A percentile compares a stretch with the other conserved stretches of the same genome.
Evolutionary conservation across 2,888 invertebrate genomes (phyloP).

Genomic region (Chalcosyrphus nemorum): DNA sequence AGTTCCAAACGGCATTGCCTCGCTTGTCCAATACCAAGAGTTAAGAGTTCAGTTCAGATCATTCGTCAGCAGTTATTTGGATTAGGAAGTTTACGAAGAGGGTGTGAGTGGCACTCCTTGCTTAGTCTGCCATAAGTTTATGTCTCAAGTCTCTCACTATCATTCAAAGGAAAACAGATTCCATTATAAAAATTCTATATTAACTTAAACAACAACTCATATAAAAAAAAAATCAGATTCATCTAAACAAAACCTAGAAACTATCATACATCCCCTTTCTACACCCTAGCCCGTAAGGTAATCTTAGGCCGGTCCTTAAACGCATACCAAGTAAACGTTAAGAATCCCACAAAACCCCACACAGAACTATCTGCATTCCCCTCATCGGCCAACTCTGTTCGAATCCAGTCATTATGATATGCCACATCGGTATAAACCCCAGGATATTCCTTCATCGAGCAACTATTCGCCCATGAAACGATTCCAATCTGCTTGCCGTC

Average conservation of each 20-base stretch:
- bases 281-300: not conserved
- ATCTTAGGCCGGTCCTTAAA: conserved; percentile 57
- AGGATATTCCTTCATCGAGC: conserved; percentile 23
- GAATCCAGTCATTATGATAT: conserved; percentile 75
- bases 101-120: too few relatives aligned
- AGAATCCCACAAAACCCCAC: conserved; percentile 78
- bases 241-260: not conserved
- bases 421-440: conserved; percentile 73
- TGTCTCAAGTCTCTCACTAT: too few relatives aligned
- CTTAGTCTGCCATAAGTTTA: too few relatives aligned
- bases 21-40: too few relatives aligned
- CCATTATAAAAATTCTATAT: conserved; percentile 1
- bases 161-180: too few relatives aligned
- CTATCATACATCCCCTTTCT: not conserved
- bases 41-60: too few relatives aligned
- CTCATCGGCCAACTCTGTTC: conserved; percentile 75
- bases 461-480: conserved; percentile 39
- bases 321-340: conserved; percentile 77
- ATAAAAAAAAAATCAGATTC: conserved; percentile 53
- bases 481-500: conserved; percentile 50
- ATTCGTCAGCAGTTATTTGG: too few relatives aligned
- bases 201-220: not conserved
- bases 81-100: too few relatives aligned
- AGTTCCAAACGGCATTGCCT: too few relatives aligned
- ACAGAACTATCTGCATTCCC: conserved; percentile 77